Conservation (phyloP, 2,797 vertebrate species). For the Carduelis carduelis region DNA sequence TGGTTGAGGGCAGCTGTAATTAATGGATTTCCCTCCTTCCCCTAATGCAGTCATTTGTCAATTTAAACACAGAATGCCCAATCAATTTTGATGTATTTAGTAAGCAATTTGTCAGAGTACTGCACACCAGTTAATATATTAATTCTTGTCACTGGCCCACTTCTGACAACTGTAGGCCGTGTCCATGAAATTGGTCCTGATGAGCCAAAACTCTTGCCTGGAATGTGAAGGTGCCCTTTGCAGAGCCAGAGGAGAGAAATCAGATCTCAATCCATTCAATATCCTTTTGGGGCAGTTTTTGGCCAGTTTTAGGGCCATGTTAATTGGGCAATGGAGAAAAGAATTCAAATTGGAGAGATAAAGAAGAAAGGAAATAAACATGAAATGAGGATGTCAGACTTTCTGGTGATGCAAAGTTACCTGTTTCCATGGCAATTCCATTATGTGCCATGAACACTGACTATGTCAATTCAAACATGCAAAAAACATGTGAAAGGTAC, state of each 20-base stretch:
- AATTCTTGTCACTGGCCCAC: slow-evolving; percentile 73
- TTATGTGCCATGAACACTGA: accelerated
- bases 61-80: slow-evolving; percentile 78
- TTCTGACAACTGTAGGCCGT: slow-evolving; percentile 60
- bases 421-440: neutral
- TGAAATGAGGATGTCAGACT: neutral
- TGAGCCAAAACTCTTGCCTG: slow-evolving; percentile 35
- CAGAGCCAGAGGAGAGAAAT: neutral
- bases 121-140: slow-evolving; percentile 81
- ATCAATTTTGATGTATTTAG: slow-evolving; percentile 85
- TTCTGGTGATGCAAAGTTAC: neutral
- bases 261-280: neutral
- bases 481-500: neutral
- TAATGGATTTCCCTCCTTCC: slow-evolving; percentile 81
- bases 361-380: neutral
- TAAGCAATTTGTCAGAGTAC: slow-evolving; percentile 81
- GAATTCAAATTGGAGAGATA: neutral
- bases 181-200: slow-evolving; percentile 49
- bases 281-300: neutral
- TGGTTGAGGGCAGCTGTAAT: slow-evolving; percentile 79
- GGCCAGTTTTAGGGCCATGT: neutral
- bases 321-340: neutral
- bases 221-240: neutral
- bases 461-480: neutral
- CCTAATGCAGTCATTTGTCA: slow-evolving; percentile 84